These are phyloP conservation scores for Xestoiulus laeticollis DNA, from an alignment of 2,888 invertebrate genomes.

Conservation along the genomic window DNA sequence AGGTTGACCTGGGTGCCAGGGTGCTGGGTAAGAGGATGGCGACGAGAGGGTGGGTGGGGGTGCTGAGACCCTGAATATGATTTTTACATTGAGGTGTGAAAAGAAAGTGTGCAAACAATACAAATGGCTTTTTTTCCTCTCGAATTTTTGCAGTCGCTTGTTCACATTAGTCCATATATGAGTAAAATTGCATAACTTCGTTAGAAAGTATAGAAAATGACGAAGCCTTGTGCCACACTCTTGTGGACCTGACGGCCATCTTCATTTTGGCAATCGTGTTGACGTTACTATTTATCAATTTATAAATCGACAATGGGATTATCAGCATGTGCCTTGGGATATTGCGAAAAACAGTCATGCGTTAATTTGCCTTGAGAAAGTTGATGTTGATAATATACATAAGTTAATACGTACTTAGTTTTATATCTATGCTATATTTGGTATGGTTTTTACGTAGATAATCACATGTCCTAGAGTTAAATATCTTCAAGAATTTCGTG, in stretches of 20 bases:
- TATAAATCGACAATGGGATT: background rate
- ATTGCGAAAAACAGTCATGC: background rate
- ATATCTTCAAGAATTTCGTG: too few relatives aligned
- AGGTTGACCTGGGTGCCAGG: constrained; percentile 33
- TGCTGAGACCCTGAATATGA: background rate
- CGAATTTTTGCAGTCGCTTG: constrained; percentile 34
- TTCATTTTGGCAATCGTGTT: background rate
- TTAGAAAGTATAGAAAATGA: background rate
- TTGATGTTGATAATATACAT: background rate
- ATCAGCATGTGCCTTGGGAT: background rate
- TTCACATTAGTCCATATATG: constrained; percentile 39
- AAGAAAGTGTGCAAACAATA: constrained; percentile 22
- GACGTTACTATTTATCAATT: too few relatives aligned
- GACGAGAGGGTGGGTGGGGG: background rate
- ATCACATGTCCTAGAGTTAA: too few relatives aligned
- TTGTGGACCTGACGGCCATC: background rate
- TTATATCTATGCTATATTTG: too few relatives aligned
- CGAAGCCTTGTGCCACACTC: background rate
- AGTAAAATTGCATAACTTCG: constrained; percentile 43
- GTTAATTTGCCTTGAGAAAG: background rate
- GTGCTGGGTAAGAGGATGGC: constrained; percentile 3
- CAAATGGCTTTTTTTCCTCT: background rate
- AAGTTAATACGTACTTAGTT: too few relatives aligned
- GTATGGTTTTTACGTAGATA: too few relatives aligned
- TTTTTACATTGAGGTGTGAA: constrained; percentile 3